A percentile compares a stretch with the other conserved stretches of the same genome.
These are phyloP conservation scores for Sialis lutaria DNA, from an alignment of 2,888 invertebrate genomes.

Conservation along the genomic window DNA sequence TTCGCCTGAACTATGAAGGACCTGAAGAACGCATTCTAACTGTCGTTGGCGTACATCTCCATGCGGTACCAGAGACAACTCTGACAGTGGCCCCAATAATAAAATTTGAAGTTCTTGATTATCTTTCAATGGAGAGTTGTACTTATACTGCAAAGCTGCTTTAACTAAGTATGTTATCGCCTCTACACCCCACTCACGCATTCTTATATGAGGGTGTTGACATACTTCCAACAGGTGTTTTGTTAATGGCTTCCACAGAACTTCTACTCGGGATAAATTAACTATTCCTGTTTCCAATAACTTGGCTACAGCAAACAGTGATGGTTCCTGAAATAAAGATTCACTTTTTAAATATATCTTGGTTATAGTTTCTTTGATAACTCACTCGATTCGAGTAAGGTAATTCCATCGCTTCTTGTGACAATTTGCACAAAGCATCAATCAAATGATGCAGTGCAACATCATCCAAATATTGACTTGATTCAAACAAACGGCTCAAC, in stretches of 20 bases:
- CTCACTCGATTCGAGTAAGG: constrained; percentile 82
- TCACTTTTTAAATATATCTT: constrained; percentile 2
- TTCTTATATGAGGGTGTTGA: constrained; percentile 83
- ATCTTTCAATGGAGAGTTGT: constrained; percentile 63
- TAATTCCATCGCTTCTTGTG: constrained; percentile 92
- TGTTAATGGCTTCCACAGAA: constrained; percentile 88
- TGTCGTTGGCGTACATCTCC: constrained; percentile 90
- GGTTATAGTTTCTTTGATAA: constrained; percentile 3
- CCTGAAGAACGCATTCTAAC: constrained; percentile 82
- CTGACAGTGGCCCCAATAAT: constrained; percentile 76
- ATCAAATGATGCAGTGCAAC: constrained; percentile 90
- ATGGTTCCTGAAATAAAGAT: constrained; percentile 57
- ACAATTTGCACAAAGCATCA: constrained; percentile 88
- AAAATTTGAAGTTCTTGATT: constrained; percentile 80
- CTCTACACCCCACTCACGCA: constrained; percentile 97
- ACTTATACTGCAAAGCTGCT: constrained; percentile 75
- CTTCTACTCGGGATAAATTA: constrained; percentile 83
- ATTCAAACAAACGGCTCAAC: constrained; percentile 86
- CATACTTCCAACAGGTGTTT: constrained; percentile 93
- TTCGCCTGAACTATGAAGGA: constrained; percentile 86
- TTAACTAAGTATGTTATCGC: constrained; percentile 88
- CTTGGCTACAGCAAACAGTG: constrained; percentile 92
- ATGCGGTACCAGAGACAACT: constrained; percentile 76
- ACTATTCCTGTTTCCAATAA: constrained; percentile 94
- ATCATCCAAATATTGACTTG: constrained; percentile 84